A percentile compares a stretch with the other conserved stretches of the same genome.
Evolutionary conservation across 2,888 invertebrate species (phyloP).

Genomic region (Ormyrus thymus): DNA sequence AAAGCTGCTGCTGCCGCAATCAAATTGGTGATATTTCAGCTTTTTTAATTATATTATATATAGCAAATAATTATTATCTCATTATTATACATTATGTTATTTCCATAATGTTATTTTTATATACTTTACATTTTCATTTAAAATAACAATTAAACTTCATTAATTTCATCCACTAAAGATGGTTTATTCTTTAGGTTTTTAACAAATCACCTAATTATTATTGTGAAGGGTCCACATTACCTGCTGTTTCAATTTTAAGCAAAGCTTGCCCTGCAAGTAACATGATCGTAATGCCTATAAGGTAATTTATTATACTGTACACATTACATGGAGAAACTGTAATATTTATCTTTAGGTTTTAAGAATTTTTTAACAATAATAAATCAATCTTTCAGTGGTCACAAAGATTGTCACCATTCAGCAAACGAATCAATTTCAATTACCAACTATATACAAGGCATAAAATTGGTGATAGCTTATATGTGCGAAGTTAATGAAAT

Average conservation of each 20-base stretch:
- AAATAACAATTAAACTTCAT: background rate
- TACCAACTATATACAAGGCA: conserved; percentile 57
- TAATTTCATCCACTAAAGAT: background rate
- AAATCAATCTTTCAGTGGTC: conserved; percentile 57
- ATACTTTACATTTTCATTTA: background rate
- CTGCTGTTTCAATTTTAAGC: conserved; percentile 58
- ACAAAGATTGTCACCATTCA: conserved; percentile 40
- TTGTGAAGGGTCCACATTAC: conserved; percentile 60
- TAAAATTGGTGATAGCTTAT: conserved; percentile 61
- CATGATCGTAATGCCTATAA: conserved; percentile 60
- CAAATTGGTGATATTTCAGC: conserved; percentile 51
- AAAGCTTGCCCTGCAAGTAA: conserved; percentile 55
- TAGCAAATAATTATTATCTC: background rate
- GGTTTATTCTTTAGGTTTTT: background rate
- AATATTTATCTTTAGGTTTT: too few relatives aligned
- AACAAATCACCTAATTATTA: conserved; percentile 55
- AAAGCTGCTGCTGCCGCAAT: conserved; percentile 60
- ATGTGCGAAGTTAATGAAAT: conserved; percentile 61
- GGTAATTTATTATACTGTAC: conserved; percentile 50
- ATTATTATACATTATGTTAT: background rate
- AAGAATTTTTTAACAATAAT: conserved; percentile 9
- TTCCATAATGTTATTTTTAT: background rate
- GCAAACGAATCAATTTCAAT: conserved; percentile 59
- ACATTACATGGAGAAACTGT: too few relatives aligned
- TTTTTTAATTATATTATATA: background rate